These are phyloP conservation scores for Pyrochroa serraticornis DNA, from an alignment of 2,888 invertebrate genomes.

Conservation along the genomic window DNA sequence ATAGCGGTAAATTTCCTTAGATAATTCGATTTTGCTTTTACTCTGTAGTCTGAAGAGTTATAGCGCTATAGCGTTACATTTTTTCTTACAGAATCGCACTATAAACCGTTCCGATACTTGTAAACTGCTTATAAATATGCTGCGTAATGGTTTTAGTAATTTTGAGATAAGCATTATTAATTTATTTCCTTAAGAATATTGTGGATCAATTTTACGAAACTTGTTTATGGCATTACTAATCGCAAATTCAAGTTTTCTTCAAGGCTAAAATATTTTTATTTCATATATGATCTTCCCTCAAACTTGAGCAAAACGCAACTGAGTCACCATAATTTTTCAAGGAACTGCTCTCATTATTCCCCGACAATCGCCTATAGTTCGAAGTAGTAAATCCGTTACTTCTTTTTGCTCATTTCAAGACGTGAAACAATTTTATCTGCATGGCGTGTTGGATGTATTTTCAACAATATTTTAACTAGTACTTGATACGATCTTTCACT, in stretches of 20 bases:
- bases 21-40: too few species aligned
- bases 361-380: neutral
- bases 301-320: neutral
- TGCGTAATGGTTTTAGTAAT: conserved; percentile 1
- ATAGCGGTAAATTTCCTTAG: too few species aligned
- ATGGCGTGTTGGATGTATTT: too few species aligned
- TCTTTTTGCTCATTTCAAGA: conserved; percentile 23
- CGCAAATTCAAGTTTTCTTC: too few species aligned
- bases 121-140: conserved; percentile 3
- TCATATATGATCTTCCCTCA: too few species aligned
- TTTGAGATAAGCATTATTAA: neutral
- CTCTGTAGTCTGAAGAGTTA: too few species aligned
- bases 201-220: neutral
- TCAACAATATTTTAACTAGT: too few species aligned
- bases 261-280: conserved; percentile 10
- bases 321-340: conserved; percentile 1
- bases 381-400: conserved; percentile 22
- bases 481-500: conserved; percentile 7
- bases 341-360: conserved; percentile 21
- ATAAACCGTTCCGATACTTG: neutral
- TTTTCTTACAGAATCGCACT: too few species aligned
- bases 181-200: neutral
- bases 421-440: conserved; percentile 20
- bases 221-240: too few species aligned
- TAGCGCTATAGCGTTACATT: too few species aligned